Base-by-base conservation (phyloP, 2,797 vertebrate genomes). In the Tragelaphus oryx region DNA sequence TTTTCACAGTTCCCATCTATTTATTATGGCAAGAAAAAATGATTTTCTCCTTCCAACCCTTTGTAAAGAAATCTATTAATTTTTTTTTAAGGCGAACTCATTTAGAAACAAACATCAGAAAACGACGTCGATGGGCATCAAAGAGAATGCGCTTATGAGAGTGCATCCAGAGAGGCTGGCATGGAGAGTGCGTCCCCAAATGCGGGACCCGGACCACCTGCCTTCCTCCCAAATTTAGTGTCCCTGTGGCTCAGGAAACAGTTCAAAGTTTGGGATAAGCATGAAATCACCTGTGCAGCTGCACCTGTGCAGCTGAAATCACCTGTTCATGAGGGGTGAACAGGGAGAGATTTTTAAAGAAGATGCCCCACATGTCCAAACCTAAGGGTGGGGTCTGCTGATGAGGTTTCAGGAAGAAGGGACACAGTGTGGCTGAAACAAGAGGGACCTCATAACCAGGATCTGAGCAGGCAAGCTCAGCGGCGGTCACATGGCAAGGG, bases 151-250 rank as follows among this genome's bases (percentile, higher is more conserved):
- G 8, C 6, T 13, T 1, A 8, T 7, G 37, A 30, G 8, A 22
- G 20, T 3, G 26, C 7, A 5, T 4, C 54, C 37, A 18, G 33
- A 1, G 1, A 17, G 37, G 71, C 2, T 2, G 2, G 22, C 0
- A 0, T 1, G 26, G 71, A 0, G 0, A 24, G 1, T 0, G 8
- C 2, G n/a, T 26, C 48, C 46, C 16, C 48, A 28, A 1, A 74
- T 0, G 3, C 3, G 0, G 20, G 46, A 12, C 4, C 2, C 2
- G 1, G 30, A 8, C 10, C 57, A 0, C 11, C 22, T 6, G 22
- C 17, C 24, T 41, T 52, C 48, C 17, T 59, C 41, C 65, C 28
- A 1, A 17, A 8, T 74, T 54, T 41, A 8, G 8, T 37, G 74
- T 59, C 79, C n/a, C 3, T 1, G 22, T 16, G 50, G 7, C 82